Base-by-base conservation (phyloP, 2,113 vertebrate species). In the Larimichthys polyactis region DNA sequence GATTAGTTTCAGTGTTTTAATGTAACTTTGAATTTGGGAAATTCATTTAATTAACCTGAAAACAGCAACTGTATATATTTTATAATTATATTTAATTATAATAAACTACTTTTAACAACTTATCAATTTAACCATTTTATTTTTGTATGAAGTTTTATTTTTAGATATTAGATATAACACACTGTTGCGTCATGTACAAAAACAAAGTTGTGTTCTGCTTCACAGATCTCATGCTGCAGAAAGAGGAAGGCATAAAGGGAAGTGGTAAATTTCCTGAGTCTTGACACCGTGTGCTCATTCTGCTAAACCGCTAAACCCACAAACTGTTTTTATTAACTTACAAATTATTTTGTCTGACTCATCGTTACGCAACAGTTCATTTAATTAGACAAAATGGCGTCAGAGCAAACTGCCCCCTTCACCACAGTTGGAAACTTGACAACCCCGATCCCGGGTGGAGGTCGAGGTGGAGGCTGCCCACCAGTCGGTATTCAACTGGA, bases 401-500 rank as follows among this genome's bases (percentile, higher is more conserved):
- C 52, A 16, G 66, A 75, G 11, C 7, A 15, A 40, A 71, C 12
- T 16, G 36, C 4, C n/a, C 84, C 58, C 65, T 27, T 71, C 27
- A 24, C 51, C 1, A 2, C 12, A 0, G 3, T 4, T 14, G 60
- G 3, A 10, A 86, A 82, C 73, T 3, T 24, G 14, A 78, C 72
- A 0, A 74, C 77, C 12, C 20, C 81, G 0, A 4, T 0, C 14
- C 63, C 82, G 0, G 78, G 63, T 4, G 66, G 65, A 0, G 83
- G 68, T 1, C 1, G 49, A 15, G 36, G 51, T 0, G 66, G 78
- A 0, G 85, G 82, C 19, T 94, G 93, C 82, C 92, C 93, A 0
- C 91, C 91, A 0, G 91, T 93, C 0, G 93, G 91, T 2, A 92
- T 94, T 24, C 90, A 85, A n/a, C 72, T 92, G 69, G 90, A 93